Base-by-base conservation (phyloP, 2,113 vertebrate species). In the Cygnus atratus region DNA sequence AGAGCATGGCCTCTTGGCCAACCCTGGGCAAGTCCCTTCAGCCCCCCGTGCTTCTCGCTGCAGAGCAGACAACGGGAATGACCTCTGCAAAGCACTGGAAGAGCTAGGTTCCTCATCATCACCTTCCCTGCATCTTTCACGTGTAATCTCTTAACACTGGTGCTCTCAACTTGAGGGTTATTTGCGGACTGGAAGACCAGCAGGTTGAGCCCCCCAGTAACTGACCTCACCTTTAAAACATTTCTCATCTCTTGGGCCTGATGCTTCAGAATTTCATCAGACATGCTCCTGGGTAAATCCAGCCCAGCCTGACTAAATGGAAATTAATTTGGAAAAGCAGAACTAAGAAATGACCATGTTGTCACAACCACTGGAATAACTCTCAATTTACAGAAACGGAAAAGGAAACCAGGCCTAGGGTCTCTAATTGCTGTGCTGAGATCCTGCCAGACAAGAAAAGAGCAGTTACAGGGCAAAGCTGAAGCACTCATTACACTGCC, bases 201-300 rank as follows among this genome's bases (percentile, higher is more conserved):
- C 25, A 91, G 43, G 39, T 5, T 63, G 43, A 82, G 84, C 4
- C 81, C 35, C 61, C 67, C 77, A 39, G 8, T 67, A 63, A 83
- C 46, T 43, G 54, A 92, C 74, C 35, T 48, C 5, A 43, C 57
- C 78, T 82, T 65, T 29, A 72, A 88, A 92, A 68, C 16, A 37
- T 57, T 25, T 90, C 55, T 88, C n/a, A 75, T 79, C 44, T 75
- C 48, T 41, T 78, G 66, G 57, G 80, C 52, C 29, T 16, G 24
- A 78, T 91, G 87, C 77, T 84, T 87, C 84, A 84, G 54, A 75
- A 91, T 82, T 92, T 92, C 31, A 88, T 72, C 39, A 76, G 52
- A 59, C 62, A 16, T 67, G 22, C 25, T 41, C 33, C 24, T 1
- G 4, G 39, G 62, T 66, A 85, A 91, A 87, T 79, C 63, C 59